A percentile compares a stretch with the other conserved stretches of the same genome.
Conservation (phyloP, 2,113 vertebrate species). For the Nestor notabilis region DNA sequence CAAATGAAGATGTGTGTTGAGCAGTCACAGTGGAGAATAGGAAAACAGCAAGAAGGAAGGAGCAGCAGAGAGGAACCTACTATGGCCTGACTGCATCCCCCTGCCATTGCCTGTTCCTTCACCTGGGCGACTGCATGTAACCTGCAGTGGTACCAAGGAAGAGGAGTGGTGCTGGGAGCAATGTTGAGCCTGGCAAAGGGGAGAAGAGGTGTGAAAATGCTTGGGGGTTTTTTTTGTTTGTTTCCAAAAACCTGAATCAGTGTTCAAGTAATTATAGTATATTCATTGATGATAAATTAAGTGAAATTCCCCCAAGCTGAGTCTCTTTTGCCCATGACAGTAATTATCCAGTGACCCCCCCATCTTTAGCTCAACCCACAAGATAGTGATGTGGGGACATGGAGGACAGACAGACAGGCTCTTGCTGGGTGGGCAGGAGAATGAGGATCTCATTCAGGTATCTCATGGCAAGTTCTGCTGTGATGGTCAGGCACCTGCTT, state of each 20-base stretch:
- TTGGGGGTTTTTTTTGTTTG: background rate
- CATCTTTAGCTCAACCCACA: background rate
- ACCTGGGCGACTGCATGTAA: background rate
- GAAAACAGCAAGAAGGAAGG: background rate
- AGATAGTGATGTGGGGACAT: fast-evolving
- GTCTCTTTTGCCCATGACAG: background rate
- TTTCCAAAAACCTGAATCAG: background rate
- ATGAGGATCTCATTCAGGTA: background rate
- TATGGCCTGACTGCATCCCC: background rate
- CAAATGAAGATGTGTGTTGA: background rate
- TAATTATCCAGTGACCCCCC: background rate
- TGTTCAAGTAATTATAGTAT: background rate
- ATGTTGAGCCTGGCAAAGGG: background rate
- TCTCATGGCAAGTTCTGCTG: background rate
- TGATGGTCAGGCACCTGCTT: background rate
- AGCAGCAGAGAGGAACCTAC: background rate
- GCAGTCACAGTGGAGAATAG: background rate
- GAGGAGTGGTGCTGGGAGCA: background rate
- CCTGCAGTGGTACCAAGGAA: background rate
- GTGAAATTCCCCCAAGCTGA: fast-evolving
- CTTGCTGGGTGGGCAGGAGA: background rate
- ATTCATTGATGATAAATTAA: background rate
- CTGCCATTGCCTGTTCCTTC: background rate
- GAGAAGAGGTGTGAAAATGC: background rate
- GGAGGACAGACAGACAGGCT: background rate